Conservation (phyloP, 2,888 invertebrate species). For the Tetragnatha montana region DNA sequence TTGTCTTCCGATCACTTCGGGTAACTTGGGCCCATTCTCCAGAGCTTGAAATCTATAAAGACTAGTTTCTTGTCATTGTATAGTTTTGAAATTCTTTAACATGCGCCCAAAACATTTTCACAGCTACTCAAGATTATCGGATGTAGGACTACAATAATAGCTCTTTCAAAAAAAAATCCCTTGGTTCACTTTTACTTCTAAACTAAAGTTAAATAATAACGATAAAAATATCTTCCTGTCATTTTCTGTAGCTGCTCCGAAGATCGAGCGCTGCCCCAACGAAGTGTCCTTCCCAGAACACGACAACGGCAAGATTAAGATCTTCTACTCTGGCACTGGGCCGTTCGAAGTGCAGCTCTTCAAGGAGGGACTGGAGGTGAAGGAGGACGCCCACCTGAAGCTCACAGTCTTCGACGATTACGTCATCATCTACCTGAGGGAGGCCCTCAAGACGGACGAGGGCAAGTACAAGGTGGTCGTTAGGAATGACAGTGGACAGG, state of each 20-base stretch:
- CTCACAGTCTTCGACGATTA: slow-evolving; percentile 97
- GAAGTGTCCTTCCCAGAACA: slow-evolving; percentile 93
- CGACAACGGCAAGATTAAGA: slow-evolving; percentile 98
- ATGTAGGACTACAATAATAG: not conserved
- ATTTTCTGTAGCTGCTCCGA: slow-evolving; percentile 84
- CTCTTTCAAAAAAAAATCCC: not conserved
- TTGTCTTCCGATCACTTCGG: no score
- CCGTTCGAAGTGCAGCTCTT: slow-evolving; percentile 91
- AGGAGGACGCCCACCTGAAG: slow-evolving; percentile 87
- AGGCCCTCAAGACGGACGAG: slow-evolving; percentile 91
- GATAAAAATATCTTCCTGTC: not conserved
- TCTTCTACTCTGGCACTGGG: slow-evolving; percentile 96
- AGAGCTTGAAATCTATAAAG: no score
- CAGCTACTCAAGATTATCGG: not conserved
- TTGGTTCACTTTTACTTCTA: not conserved
- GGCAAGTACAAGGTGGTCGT: slow-evolving; percentile 91
- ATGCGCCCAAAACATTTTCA: no score
- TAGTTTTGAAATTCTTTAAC: no score
- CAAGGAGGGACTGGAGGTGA: slow-evolving; percentile 87
- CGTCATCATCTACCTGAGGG: slow-evolving; percentile 94
- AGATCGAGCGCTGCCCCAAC: slow-evolving; percentile 91
- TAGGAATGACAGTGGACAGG: slow-evolving; percentile 92
- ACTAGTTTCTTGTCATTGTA: no score
- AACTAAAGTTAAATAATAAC: not conserved
- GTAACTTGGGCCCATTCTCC: no score